Percentiles rank a stretch among this genome's conserved stretches.
phyloP scores from a whole-genome alignment of 2,888 invertebrate species.

The Chaitophorus viminalis region DNA sequence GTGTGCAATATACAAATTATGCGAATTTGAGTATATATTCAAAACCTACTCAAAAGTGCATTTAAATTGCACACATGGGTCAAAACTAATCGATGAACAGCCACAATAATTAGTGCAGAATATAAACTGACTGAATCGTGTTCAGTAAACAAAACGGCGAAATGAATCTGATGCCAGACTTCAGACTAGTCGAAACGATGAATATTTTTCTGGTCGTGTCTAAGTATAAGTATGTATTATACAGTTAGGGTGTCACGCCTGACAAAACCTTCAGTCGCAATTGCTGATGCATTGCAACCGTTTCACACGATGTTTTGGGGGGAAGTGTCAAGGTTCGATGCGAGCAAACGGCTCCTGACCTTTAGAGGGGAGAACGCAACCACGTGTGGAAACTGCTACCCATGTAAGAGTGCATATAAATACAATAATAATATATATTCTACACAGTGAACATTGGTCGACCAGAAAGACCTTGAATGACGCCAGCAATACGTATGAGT shows the following conservation, averaged over 20 bases:
- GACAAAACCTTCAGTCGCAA: background rate
- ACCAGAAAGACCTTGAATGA: background rate
- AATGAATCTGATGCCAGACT: too few species aligned
- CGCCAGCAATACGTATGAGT: background rate
- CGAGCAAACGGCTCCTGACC: background rate
- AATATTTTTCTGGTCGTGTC: too few species aligned
- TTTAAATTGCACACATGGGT: too few species aligned
- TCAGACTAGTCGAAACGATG: too few species aligned
- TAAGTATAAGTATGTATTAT: background rate
- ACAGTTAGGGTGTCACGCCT: slow-evolving; percentile 15
- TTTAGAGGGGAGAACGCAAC: background rate
- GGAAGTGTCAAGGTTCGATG: slow-evolving; percentile 20
- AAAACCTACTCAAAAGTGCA: too few species aligned
- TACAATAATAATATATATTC: background rate
- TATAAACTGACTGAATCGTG: too few species aligned
- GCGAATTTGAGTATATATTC: too few species aligned
- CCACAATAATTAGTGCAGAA: too few species aligned
- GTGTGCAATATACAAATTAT: too few species aligned
- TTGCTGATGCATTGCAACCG: background rate
- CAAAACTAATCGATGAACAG: too few species aligned
- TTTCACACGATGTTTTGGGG: background rate
- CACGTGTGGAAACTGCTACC: slow-evolving; percentile 4
- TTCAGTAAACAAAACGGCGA: too few species aligned
- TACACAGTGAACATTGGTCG: background rate
- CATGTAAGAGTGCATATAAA: background rate